Percentiles rank a stretch among this genome's conserved stretches.
Conservation (phyloP, 2,797 vertebrate species). For the Poeciliopsis paucimaculata region DNA sequence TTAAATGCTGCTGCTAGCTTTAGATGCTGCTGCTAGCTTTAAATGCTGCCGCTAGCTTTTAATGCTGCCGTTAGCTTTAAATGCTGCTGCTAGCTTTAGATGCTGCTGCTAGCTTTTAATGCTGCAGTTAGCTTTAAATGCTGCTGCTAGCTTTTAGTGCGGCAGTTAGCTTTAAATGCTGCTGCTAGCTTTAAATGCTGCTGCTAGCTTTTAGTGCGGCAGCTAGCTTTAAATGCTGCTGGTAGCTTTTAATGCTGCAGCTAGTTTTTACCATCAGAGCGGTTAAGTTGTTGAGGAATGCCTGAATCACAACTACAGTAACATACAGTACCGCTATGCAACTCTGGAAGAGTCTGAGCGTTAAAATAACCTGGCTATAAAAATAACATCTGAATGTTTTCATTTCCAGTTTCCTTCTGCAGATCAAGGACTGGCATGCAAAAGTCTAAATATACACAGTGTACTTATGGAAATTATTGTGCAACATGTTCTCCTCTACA, state of each 20-base stretch:
- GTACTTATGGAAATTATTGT: constrained; percentile 29
- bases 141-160: too few species aligned
- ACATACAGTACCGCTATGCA: constrained; percentile 21
- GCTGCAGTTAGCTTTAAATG: too few species aligned
- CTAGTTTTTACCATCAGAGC: constrained; percentile 46
- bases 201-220: constrained; percentile 16
- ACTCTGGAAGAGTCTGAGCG: constrained; percentile 27
- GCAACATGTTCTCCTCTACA: constrained; percentile 30
- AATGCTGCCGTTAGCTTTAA: too few species aligned
- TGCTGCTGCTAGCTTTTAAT: too few species aligned
- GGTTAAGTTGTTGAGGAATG: constrained; percentile 38
- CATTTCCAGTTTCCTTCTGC: constrained; percentile 31
- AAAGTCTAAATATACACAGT: constrained; percentile 39
- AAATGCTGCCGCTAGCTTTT: too few species aligned
- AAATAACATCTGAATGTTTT: constrained; percentile 49
- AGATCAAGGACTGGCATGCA: constrained; percentile 32
- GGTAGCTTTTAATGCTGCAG: constrained; percentile 29
- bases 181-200: too few species aligned
- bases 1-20: too few species aligned
- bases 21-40: too few species aligned
- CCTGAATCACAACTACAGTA: constrained; percentile 31
- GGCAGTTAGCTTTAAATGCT: too few species aligned
- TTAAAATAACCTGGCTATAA: constrained; percentile 24
- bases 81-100: too few species aligned
- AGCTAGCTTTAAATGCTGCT: constrained; percentile 32